These are phyloP conservation scores for Willisornis vidua DNA, from an alignment of 2,113 vertebrate genomes.

Conservation along the genomic window DNA sequence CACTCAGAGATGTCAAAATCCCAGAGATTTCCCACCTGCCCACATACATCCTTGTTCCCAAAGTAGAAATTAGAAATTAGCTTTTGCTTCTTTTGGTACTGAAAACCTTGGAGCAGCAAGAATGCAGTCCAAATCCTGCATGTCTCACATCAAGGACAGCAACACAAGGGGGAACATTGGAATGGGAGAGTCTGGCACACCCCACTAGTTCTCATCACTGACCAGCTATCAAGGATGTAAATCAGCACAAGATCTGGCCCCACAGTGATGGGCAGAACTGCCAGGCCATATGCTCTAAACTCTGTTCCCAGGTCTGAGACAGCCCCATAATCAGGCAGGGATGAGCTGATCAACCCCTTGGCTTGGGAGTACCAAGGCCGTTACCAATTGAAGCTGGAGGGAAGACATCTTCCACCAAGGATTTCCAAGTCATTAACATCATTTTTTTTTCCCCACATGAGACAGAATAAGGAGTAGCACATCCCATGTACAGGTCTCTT, in stretches of 20 bases:
- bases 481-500: not conserved
- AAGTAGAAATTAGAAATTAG: not conserved
- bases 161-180: rapidly evolving
- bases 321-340: not conserved
- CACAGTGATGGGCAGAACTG: not conserved
- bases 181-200: not conserved
- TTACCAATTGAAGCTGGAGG: not conserved
- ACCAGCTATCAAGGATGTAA: not conserved
- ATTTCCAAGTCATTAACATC: not conserved
- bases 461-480: not conserved
- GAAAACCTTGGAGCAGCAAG: not conserved
- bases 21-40: constrained; percentile 19
- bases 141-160: not conserved
- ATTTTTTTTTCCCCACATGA: not conserved
- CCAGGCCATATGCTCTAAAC: not conserved
- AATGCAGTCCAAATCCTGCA: not conserved
- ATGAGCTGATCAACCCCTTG: not conserved
- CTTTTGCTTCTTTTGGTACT: not conserved
- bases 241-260: not conserved
- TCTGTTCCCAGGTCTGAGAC: not conserved
- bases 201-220: not conserved
- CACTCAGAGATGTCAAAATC: not conserved
- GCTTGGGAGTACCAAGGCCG: not conserved
- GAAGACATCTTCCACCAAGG: not conserved
- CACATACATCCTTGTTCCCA: not conserved